phyloP scores from a whole-genome alignment of 2,113 vertebrate species.

The Saguinus imperator region DNA sequence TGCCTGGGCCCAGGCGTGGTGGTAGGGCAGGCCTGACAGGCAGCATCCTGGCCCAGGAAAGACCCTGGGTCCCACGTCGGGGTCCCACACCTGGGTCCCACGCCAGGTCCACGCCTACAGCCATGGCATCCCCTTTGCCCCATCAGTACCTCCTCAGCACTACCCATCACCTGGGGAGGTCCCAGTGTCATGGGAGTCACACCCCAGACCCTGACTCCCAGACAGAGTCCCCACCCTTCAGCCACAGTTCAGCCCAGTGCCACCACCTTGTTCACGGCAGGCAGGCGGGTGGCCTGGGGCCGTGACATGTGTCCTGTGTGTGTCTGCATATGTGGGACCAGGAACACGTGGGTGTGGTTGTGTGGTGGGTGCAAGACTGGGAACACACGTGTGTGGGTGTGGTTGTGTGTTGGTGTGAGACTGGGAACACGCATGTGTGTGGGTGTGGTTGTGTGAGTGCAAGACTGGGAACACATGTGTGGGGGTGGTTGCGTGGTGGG shows the following conservation, averaged over 20 bases:
- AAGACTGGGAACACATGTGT: no score
- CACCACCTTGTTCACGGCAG: background rate
- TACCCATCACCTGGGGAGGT: background rate
- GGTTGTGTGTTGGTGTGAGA: rapidly evolving
- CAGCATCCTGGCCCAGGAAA: rapidly evolving
- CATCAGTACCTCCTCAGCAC: background rate
- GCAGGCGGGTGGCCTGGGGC: background rate
- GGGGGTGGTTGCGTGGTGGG: no score
- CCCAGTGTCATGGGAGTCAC: background rate
- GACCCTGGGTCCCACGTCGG: rapidly evolving
- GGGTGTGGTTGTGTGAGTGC: no score
- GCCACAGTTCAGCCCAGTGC: background rate
- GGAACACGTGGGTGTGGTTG: rapidly evolving
- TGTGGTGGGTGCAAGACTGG: background rate
- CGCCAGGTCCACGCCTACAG: rapidly evolving
- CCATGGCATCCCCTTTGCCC: rapidly evolving
- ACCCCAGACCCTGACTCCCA: no score
- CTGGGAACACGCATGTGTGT: no score
- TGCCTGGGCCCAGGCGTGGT: rapidly evolving
- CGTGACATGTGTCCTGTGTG: rapidly evolving
- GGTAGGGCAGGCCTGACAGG: background rate
- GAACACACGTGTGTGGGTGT: no score
- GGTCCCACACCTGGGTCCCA: rapidly evolving
- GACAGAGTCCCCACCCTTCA: background rate
- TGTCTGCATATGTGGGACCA: background rate